Conservation (phyloP, 2,888 invertebrate genomes). For the Synergus laeviventris region DNA sequence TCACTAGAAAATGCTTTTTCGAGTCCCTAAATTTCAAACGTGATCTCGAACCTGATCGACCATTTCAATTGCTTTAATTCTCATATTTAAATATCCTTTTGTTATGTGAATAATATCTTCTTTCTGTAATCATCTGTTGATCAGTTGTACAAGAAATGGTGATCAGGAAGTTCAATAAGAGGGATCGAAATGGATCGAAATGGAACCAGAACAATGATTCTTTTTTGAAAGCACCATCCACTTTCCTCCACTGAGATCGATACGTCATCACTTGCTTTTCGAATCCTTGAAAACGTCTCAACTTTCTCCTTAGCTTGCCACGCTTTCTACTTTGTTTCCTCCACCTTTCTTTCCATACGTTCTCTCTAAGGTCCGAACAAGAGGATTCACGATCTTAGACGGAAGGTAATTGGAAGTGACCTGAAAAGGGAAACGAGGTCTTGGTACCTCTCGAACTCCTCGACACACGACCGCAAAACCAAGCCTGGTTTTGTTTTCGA, state of each 20-base stretch:
- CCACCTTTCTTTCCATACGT: constrained; percentile 48
- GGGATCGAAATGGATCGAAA: background rate
- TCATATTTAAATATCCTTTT: constrained; percentile 33
- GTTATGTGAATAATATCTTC: constrained; percentile 5
- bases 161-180: background rate
- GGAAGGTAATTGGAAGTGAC: constrained; percentile 45
- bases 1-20: constrained; percentile 29
- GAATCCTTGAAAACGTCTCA: constrained; percentile 39
- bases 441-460: constrained; percentile 35
- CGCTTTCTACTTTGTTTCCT: constrained; percentile 53
- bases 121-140: background rate
- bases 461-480: constrained; percentile 13
- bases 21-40: background rate
- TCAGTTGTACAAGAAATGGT: background rate
- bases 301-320: constrained; percentile 49
- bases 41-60: constrained; percentile 30
- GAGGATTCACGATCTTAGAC: constrained; percentile 46
- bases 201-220: background rate
- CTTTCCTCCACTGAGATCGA: constrained; percentile 12
- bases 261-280: constrained; percentile 23
- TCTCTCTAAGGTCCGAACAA: constrained; percentile 51
- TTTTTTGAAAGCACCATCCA: constrained; percentile 34
- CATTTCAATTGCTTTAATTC: constrained; percentile 14
- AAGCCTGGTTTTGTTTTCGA: background rate
- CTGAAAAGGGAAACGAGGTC: constrained; percentile 50